A percentile compares a stretch with the other conserved stretches of the same genome.
phyloP scores from a whole-genome alignment of 2,888 invertebrate species.

The Caradrina kadenii region DNA sequence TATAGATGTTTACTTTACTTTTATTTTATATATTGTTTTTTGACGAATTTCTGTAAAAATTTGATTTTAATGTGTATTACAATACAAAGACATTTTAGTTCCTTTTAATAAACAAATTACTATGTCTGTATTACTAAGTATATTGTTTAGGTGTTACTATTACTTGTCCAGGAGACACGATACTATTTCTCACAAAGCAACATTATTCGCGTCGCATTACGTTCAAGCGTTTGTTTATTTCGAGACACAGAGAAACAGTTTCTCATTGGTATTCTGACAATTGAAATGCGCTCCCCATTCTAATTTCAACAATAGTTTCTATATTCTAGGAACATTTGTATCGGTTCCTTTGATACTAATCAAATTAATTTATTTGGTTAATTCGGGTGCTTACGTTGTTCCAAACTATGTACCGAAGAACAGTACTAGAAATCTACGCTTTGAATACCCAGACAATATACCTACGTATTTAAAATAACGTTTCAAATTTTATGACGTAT shows the following conservation, averaged over 20 bases:
- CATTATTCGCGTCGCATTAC: conserved; percentile 18
- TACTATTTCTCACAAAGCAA: conserved; percentile 5
- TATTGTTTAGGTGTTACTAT: background rate
- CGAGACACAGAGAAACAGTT: conserved; percentile 12
- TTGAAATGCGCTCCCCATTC: conserved; percentile 15
- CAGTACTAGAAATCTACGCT: background rate
- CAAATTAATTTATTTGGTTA: conserved; percentile 20
- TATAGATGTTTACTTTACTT: too few species aligned
- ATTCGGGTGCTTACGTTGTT: background rate
- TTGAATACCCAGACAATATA: background rate
- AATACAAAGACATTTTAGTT: too few species aligned
- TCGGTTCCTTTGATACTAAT: conserved; percentile 22
- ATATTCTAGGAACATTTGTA: conserved; percentile 29
- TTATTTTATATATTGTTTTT: too few species aligned
- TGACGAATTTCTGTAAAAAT: too few species aligned
- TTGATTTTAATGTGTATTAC: too few species aligned
- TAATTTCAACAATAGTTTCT: conserved; percentile 23
- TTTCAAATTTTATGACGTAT: too few species aligned
- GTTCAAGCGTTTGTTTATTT: conserved; percentile 31
- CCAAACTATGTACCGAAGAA: background rate
- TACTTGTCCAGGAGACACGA: background rate
- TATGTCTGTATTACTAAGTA: too few species aligned
- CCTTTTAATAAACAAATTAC: too few species aligned
- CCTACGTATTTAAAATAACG: too few species aligned
- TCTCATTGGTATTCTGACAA: conserved; percentile 47